A percentile compares a stretch with the other conserved stretches of the same genome.
phyloP scores from a whole-genome alignment of 2,888 invertebrate genomes.

The Sinelater perroti region DNA sequence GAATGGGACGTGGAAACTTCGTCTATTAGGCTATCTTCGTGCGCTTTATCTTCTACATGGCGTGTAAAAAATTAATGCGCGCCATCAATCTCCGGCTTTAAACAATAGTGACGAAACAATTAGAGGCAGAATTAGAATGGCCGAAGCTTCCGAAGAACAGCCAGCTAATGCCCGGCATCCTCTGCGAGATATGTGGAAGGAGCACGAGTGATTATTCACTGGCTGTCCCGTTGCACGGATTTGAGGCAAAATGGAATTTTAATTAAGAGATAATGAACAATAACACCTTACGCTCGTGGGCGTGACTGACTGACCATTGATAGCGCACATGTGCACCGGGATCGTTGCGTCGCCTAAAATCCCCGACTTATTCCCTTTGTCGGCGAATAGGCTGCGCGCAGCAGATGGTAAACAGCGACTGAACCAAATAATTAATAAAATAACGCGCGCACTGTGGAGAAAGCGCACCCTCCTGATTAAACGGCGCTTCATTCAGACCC shows the following conservation, averaged over 20 bases:
- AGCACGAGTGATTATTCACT: no score
- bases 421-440: constrained; percentile 28
- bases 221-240: no score
- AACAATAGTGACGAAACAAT: constrained; percentile 37
- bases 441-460: constrained; percentile 25
- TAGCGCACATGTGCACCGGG: no score
- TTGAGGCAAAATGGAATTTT: not conserved
- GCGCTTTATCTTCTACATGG: constrained; percentile 28
- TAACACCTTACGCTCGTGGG: not conserved
- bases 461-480: constrained; percentile 51
- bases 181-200: constrained; percentile 10
- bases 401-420: constrained; percentile 4
- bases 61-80: constrained; percentile 27
- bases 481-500: constrained; percentile 54
- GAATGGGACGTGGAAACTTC: constrained; percentile 8
- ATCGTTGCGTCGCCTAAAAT: not conserved
- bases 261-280: constrained; percentile 1
- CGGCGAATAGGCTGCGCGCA: not conserved
- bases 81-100: constrained; percentile 28
- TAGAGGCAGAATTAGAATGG: constrained; percentile 31
- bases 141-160: constrained; percentile 27
- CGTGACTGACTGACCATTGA: no score
- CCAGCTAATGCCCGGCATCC: constrained; percentile 24
- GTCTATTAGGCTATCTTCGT: constrained; percentile 22
- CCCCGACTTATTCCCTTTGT: not conserved